Conservation (phyloP, 2,113 vertebrate genomes). For the Cyprinodon tularosa region DNA sequence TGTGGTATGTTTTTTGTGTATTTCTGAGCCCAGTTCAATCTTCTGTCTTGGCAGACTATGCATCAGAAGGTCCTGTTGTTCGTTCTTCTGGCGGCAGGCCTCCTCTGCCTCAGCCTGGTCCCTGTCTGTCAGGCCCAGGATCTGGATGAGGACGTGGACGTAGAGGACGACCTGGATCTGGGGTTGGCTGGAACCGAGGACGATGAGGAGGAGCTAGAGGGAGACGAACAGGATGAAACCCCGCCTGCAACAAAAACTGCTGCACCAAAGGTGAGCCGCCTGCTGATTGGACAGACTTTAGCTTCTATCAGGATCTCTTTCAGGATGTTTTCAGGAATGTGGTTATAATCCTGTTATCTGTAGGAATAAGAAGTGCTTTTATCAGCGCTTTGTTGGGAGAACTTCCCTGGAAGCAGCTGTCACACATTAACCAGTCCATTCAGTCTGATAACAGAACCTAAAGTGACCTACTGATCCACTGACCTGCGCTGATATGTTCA, state of each 20-base stretch:
- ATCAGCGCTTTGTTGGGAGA: background rate
- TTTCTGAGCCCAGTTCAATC: background rate
- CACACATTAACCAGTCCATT: constrained; percentile 3
- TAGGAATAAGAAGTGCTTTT: too few species aligned
- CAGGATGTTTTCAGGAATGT: too few species aligned
- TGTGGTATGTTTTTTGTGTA: background rate
- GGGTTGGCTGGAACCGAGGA: constrained; percentile 78
- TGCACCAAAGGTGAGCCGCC: constrained; percentile 84
- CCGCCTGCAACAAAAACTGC: constrained; percentile 63
- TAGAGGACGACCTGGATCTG: constrained; percentile 86
- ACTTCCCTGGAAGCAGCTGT: constrained; percentile 4
- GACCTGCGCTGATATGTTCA: constrained; percentile 5
- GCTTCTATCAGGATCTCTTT: too few species aligned
- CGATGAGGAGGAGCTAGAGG: constrained; percentile 63
- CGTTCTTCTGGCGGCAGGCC: constrained; percentile 81
- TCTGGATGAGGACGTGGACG: constrained; percentile 74
- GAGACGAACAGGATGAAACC: constrained; percentile 42
- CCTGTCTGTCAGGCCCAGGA: constrained; percentile 79
- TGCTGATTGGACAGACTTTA: background rate
- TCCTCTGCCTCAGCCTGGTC: constrained; percentile 57
- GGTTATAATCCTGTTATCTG: too few species aligned
- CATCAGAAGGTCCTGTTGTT: constrained; percentile 84
- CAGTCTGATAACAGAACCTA: background rate
- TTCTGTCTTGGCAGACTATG: constrained; percentile 83
- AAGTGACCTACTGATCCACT: constrained; percentile 24